A percentile compares a stretch with the other conserved stretches of the same genome.
These are phyloP conservation scores for Etheostoma spectabile DNA, from an alignment of 2,113 vertebrate species.

Conservation along the genomic window DNA sequence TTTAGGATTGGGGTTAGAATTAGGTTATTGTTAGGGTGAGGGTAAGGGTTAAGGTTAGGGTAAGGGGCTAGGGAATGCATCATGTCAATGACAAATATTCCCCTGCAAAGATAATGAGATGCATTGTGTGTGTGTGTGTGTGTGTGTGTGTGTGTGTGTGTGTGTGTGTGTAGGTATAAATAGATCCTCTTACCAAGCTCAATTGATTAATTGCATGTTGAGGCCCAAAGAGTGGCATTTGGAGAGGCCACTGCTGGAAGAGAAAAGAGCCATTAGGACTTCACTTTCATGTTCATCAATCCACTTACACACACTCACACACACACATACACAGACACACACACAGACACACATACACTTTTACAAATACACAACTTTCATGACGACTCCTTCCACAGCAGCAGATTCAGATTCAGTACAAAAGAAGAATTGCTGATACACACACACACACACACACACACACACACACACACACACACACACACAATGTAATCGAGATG, in stretches of 20 bases:
- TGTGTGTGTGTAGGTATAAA: slow-evolving; percentile 59
- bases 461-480: slow-evolving; percentile 17
- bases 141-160: slow-evolving; percentile 71
- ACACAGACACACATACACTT: slow-evolving; percentile 22
- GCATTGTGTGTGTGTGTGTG: slow-evolving; percentile 70
- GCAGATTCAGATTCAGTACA: slow-evolving; percentile 26
- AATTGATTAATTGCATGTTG: slow-evolving; percentile 82
- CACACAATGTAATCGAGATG: slow-evolving; percentile 53
- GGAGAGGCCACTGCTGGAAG: slow-evolving; percentile 61
- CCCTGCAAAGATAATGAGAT: no score
- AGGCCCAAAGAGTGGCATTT: slow-evolving; percentile 65
- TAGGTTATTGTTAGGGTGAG: no score
- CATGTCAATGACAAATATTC: no score
- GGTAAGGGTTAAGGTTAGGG: no score
- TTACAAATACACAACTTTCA: slow-evolving; percentile 10
- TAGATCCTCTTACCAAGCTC: slow-evolving; percentile 71
- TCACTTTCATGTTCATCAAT: slow-evolving; percentile 57
- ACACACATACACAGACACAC: not conserved
- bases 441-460: slow-evolving; percentile 12
- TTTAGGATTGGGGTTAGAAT: no score
- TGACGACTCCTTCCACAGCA: slow-evolving; percentile 19
- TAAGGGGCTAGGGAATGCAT: no score
- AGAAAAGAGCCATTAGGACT: slow-evolving; percentile 73
- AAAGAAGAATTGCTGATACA: slow-evolving; percentile 18
- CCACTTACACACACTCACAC: slow-evolving; percentile 21